Evolutionary conservation across 53 echinoderm and acorn worm genomes (phyloP), one percentile per base, ranked within the genome.

Genomic region (Mesocentrotus franciscanus): DNA sequence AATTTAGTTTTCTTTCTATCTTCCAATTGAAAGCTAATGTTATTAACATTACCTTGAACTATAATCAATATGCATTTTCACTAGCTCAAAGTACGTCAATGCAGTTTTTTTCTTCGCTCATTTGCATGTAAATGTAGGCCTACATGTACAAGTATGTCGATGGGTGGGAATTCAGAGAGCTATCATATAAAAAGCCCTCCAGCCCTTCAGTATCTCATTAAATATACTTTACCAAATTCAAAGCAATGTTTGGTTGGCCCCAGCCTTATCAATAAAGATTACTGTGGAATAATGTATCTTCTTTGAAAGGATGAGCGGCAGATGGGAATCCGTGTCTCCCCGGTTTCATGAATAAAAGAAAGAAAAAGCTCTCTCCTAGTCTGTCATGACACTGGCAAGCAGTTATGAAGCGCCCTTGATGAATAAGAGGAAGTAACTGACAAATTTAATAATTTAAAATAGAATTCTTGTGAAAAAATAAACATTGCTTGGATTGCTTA

Each of bases 261-360:
- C 76, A 33, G 13, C 33, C 81, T 81, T 42, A 81, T 81, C 42
- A 81, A 81, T 42, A 81, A 81, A 81, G 81, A 81, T 42, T 36
- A 18, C 42, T 4, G 81, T 18, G 81, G 36, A 81, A 81, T 36
- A 18, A 81, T 39, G 22, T 32, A 81, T 81, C 42, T 9, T 42
- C 36, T 81, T 17, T 81, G 81, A 33, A 39, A 39, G 42, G 8
- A 42, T 1, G 36, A 36, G 17, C 35, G 9, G 81, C 81, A 81
- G 36, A 33, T 81, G 8, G 36, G 9, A 20, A 42, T 16, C 18
- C 42, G 1, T 39, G 81, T 42, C 81, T 39, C 81, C 42, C 81
- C 6, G 22, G 78, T 42, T 17, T 36, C 81, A 81, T 81, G 81
- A 81, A 81, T 36, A 81, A 81, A 30, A 81, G 36, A 81, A 18